These are phyloP conservation scores for Heliconius hermathena DNA, from an alignment of 1,140 invertebrate genomes.

Conservation along the genomic window DNA sequence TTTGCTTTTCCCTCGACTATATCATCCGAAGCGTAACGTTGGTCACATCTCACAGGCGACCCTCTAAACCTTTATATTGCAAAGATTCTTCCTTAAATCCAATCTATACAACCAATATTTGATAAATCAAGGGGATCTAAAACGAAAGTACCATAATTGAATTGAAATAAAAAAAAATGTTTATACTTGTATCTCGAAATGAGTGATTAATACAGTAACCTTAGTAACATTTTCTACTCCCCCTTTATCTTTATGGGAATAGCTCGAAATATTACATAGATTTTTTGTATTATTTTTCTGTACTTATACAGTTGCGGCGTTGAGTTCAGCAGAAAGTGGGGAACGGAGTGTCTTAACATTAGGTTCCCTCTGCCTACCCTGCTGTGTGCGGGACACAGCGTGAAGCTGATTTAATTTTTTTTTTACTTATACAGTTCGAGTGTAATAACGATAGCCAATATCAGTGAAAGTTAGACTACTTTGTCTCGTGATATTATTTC, in stretches of 20 bases:
- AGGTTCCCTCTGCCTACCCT: no score
- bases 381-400: no score
- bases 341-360: no score
- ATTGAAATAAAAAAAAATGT: background rate
- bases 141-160: background rate
- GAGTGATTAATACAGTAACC: background rate
- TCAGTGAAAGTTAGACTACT: background rate
- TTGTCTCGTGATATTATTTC: background rate
- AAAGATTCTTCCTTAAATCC: slow-evolving; percentile 3
- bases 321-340: no score
- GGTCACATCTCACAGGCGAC: slow-evolving; percentile 2
- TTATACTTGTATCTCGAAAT: background rate
- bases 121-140: background rate
- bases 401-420: no score
- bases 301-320: no score
- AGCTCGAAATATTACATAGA: no score
- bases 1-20: background rate
- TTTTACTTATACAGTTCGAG: no score
- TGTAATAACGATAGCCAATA: background rate
- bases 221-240: no score
- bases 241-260: no score
- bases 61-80: slow-evolving; percentile 10
- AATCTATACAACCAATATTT: background rate
- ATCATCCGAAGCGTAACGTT: background rate
- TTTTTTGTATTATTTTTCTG: no score